Evolutionary conservation across 1,140 invertebrate genomes (phyloP).

Genomic region (Pygmarrhopalites habei): DNA sequence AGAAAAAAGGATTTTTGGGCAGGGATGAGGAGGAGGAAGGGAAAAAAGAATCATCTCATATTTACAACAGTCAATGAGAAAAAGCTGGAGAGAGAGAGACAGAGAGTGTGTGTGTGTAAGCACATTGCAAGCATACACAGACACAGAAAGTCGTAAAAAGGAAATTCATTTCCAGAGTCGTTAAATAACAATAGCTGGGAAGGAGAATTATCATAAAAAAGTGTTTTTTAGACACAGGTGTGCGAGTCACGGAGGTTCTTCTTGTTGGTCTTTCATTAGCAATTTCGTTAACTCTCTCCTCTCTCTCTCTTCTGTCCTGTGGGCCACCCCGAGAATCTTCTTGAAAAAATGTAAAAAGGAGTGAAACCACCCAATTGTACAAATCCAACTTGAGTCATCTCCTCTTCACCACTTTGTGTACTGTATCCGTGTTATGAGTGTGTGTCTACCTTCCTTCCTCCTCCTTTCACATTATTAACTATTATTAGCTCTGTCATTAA

Average conservation of each 20-base stretch:
- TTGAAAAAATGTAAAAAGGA: too few relatives aligned
- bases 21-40: too few relatives aligned
- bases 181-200: constrained; percentile 31
- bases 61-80: too few relatives aligned
- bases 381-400: too few relatives aligned
- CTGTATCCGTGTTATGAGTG: too few relatives aligned
- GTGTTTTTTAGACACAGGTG: constrained; percentile 27
- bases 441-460: too few relatives aligned
- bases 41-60: too few relatives aligned
- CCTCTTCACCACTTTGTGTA: too few relatives aligned
- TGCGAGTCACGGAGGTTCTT: constrained; percentile 18
- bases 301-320: constrained; percentile 17
- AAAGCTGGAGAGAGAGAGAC: too few relatives aligned
- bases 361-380: too few relatives aligned
- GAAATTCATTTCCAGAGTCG: constrained; percentile 33
- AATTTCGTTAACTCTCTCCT: constrained; percentile 24
- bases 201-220: constrained; percentile 33
- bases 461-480: constrained; percentile 7
- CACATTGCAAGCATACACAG: background rate
- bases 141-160: constrained; percentile 28
- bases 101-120: background rate
- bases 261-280: constrained; percentile 28
- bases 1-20: background rate
- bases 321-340: background rate
- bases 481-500: constrained; percentile 7